Evolutionary conservation across 2,888 invertebrate species (phyloP).

Genomic region (Anthrax anthrax): DNA sequence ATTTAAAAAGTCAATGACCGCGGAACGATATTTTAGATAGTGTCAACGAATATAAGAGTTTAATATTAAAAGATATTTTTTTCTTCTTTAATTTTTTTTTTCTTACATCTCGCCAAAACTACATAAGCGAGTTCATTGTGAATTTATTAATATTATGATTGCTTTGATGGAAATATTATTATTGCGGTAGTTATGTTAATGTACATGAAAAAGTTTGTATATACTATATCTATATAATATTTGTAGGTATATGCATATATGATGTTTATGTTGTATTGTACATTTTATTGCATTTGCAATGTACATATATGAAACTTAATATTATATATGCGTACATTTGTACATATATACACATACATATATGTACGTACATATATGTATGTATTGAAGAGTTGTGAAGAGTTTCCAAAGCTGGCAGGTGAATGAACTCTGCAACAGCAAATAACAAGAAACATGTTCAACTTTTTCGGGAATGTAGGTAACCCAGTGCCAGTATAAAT

Average conservation of each 20-base stretch:
- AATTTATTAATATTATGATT: not conserved
- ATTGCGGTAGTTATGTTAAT: not conserved
- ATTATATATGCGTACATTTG: no score
- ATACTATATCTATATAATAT: no score
- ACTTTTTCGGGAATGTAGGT: conserved; percentile 18
- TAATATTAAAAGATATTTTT: not conserved
- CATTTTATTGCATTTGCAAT: not conserved
- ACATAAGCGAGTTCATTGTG: not conserved
- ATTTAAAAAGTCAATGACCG: not conserved
- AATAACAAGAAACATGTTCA: conserved; percentile 10
- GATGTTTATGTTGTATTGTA: not conserved
- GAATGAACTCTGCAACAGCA: conserved; percentile 7
- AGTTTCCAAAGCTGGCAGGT: not conserved
- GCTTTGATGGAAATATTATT: not conserved
- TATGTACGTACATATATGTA: no score
- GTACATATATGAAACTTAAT: not conserved
- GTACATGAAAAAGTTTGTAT: no score
- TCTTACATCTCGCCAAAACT: not conserved
- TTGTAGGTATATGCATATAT: no score
- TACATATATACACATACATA: no score
- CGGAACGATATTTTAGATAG: not conserved
- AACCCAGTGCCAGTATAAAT: conserved; percentile 16
- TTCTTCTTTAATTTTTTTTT: no score
- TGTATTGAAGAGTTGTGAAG: not conserved
- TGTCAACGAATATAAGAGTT: not conserved